Conservation (phyloP, 1,140 invertebrate genomes). For the Ceratina calcarata region DNA sequence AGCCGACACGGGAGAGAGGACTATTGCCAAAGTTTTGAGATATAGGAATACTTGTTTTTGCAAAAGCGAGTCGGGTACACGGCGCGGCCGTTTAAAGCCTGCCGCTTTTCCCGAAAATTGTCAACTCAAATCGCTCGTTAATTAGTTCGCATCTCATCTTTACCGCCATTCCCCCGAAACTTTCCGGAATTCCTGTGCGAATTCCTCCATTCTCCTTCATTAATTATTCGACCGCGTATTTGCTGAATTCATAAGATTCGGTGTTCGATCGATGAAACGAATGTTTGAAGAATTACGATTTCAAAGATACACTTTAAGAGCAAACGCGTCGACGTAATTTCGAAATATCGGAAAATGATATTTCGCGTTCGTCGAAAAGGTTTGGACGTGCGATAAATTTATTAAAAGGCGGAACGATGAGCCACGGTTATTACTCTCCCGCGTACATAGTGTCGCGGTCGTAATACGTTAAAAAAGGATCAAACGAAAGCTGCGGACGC, state of each 20-base stretch:
- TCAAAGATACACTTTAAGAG: too few species aligned
- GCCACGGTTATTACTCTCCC: slow-evolving; percentile 28
- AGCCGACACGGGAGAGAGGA: slow-evolving; percentile 27
- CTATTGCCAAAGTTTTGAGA: slow-evolving; percentile 73
- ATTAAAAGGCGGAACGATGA: slow-evolving; percentile 13
- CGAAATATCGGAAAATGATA: slow-evolving; percentile 3
- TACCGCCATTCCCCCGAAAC: background rate
- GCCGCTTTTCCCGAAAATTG: slow-evolving; percentile 25
- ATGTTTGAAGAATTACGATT: too few species aligned
- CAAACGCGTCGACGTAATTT: background rate
- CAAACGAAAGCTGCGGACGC: background rate
- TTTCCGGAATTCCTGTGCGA: background rate
- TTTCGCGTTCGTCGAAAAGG: slow-evolving; percentile 17
- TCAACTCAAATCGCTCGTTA: background rate
- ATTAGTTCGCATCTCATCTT: slow-evolving; percentile 6
- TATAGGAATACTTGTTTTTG: slow-evolving; percentile 74
- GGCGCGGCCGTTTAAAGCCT: slow-evolving; percentile 12
- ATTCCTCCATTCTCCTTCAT: too few species aligned
- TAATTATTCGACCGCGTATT: too few species aligned
- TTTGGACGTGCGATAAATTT: slow-evolving; percentile 29
- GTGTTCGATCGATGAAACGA: too few species aligned
- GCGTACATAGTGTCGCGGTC: background rate
- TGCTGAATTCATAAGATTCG: too few species aligned
- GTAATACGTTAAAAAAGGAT: slow-evolving; percentile 13
- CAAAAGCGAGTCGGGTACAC: slow-evolving; percentile 49